A percentile compares a stretch with the other conserved stretches of the same genome.
Conservation (phyloP, 2,113 vertebrate species). For the Pavo muticus region DNA sequence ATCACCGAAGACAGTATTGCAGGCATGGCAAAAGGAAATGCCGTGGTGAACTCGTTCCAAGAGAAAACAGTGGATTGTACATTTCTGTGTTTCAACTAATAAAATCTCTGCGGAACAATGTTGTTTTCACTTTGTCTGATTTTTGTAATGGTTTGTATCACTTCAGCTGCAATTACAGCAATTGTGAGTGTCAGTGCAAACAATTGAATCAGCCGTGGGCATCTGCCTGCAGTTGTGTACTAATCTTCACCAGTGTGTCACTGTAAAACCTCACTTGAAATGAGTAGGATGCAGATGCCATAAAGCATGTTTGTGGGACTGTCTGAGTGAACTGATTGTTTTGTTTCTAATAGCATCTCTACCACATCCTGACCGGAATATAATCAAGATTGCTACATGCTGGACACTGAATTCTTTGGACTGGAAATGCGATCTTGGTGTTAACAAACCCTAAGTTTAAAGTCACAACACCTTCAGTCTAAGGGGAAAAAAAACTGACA, state of each 20-base stretch:
- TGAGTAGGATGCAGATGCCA: constrained; percentile 59
- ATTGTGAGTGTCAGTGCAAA: constrained; percentile 65
- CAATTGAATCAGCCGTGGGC: constrained; percentile 60
- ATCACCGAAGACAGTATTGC: not conserved
- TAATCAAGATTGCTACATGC: constrained; percentile 66
- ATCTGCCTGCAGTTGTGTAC: constrained; percentile 68
- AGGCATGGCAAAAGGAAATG: not conserved
- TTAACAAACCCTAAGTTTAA: constrained; percentile 27
- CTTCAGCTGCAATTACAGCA: constrained; percentile 54
- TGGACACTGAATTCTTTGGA: constrained; percentile 51
- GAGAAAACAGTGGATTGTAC: constrained; percentile 4
- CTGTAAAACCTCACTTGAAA: constrained; percentile 63
- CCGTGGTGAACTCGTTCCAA: not conserved
- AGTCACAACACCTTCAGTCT: not conserved
- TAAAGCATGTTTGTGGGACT: constrained; percentile 65
- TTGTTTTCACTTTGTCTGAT: constrained; percentile 60
- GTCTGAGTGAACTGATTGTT: constrained; percentile 64
- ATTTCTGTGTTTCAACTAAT: constrained; percentile 51
- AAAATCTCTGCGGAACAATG: constrained; percentile 62
- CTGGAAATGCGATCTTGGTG: constrained; percentile 33
- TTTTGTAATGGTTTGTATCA: constrained; percentile 54
- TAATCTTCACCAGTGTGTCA: constrained; percentile 64
- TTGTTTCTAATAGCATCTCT: constrained; percentile 68
- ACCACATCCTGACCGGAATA: constrained; percentile 66
- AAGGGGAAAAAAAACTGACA: not conserved